These are phyloP conservation scores for Drosophila fuyamai DNA, from an alignment of 1,140 invertebrate genomes.

Conservation along the genomic window DNA sequence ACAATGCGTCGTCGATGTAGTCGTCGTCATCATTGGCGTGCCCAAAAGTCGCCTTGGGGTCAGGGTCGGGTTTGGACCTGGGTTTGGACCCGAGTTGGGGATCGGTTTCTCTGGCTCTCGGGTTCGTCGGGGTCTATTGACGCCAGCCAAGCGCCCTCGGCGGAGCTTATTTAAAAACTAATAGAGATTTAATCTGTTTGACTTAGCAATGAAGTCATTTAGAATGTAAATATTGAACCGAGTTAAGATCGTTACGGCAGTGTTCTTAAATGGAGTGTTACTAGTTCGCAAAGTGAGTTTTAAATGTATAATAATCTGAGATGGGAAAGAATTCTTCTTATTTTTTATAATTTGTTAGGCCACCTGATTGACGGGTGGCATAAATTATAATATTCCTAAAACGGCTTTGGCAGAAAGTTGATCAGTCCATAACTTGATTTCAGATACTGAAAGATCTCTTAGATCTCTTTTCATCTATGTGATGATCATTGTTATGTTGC, in stretches of 20 bases:
- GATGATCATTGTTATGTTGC: too few relatives aligned
- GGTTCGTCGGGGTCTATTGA: slow-evolving; percentile 18
- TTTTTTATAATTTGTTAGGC: background rate
- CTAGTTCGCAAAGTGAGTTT: background rate
- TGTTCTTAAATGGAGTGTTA: background rate
- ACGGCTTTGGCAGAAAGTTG: too few relatives aligned
- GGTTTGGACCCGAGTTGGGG: background rate
- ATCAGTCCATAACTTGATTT: too few relatives aligned
- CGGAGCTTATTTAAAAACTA: slow-evolving; percentile 41
- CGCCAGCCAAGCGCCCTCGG: slow-evolving; percentile 19
- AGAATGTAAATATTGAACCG: slow-evolving; percentile 34
- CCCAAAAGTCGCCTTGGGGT: slow-evolving; percentile 59
- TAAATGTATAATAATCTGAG: background rate
- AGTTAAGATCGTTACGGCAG: slow-evolving; percentile 7
- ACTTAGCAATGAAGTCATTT: slow-evolving; percentile 63
- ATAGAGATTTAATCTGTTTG: slow-evolving; percentile 56
- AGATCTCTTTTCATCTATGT: too few relatives aligned
- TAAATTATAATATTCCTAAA: background rate
- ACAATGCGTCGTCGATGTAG: slow-evolving; percentile 63
- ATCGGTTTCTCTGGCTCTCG: slow-evolving; percentile 27
- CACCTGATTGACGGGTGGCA: background rate
- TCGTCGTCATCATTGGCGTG: slow-evolving; percentile 37
- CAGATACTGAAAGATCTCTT: too few relatives aligned
- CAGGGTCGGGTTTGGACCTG: slow-evolving; percentile 38
- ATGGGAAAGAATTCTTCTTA: background rate